Conservation (phyloP, 1,140 invertebrate species). For the Cheumatopsyche charites region DNA sequence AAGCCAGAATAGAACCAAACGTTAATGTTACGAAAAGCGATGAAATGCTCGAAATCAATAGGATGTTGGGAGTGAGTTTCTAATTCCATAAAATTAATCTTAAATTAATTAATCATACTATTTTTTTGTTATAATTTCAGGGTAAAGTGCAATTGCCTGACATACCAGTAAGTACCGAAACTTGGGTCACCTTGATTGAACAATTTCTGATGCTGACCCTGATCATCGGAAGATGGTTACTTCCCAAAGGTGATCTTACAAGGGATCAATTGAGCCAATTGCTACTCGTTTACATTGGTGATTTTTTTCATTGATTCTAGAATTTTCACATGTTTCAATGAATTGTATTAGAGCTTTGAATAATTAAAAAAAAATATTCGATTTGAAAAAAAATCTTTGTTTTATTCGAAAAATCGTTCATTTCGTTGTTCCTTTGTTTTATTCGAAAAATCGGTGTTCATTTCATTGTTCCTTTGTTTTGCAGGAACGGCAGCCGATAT, state of each 20-base stretch:
- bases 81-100: constrained; percentile 6
- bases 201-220: constrained; percentile 88
- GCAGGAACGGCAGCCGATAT: constrained; percentile 88
- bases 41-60: constrained; percentile 63
- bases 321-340: too few species aligned
- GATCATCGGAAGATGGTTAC: constrained; percentile 86
- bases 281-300: constrained; percentile 82
- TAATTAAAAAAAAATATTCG: too few species aligned
- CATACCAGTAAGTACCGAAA: constrained; percentile 72
- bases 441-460: too few species aligned
- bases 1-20: constrained; percentile 62
- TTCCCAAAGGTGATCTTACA: constrained; percentile 88
- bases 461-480: too few species aligned
- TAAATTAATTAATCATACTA: neutral
- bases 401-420: too few species aligned
- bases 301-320: constrained; percentile 37
- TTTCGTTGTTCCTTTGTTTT: too few species aligned
- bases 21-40: constrained; percentile 58
- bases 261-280: constrained; percentile 90
- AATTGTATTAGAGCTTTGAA: too few species aligned
- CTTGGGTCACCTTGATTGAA: constrained; percentile 86
- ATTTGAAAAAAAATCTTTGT: too few species aligned
- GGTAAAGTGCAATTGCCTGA: constrained; percentile 64
- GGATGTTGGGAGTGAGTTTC: constrained; percentile 62
- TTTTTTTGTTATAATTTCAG: constrained; percentile 46